Evolutionary conservation across 1,140 invertebrate species (phyloP), one percentile per base, ranked within the genome.

Genomic region (Tetraneura akinire): DNA sequence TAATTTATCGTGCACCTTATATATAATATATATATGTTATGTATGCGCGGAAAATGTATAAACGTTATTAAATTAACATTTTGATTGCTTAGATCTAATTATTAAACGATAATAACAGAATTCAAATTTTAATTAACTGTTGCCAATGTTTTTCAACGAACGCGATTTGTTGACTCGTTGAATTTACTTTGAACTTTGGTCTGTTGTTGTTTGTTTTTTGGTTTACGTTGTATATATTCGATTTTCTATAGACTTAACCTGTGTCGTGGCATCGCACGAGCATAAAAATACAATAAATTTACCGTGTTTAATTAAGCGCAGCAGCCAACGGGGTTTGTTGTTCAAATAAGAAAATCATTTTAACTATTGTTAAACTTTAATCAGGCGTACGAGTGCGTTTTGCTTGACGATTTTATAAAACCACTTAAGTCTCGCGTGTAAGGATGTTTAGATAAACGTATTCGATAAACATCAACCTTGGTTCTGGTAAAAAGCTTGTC

Each of bases 301-400:
- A n/a, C n/a, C 47, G 23, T 23, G 42, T 70, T 70, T 70, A 70
- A 70, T 70, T 45, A 68, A 70, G 2, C n/a, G n/a, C n/a, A n/a
- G n/a, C n/a, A n/a, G n/a, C 16, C 5, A n/a, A 3, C 21, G 5
- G 13, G 21, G 13, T 47, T 49, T 23, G 42, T 49, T 70, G 45
- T 70, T 49, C 16, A 70, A 49, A 70, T 49, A 49, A 70, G 21
- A 70, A 49, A 21, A 14, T 23, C 21, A 16, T 49, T 70, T 70
- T 26, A 26, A 49, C 2, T 49, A 26, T 70, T 70, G 66, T 70
- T 70, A 18, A 70, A 70, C 66, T 70, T 70, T 70, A 70, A 70
- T 70, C 45, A 70, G 45, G 32, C 8, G 8, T 26, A 26, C 5
- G 6, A 70, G 11, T 21, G 18, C 42, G 21, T 13, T 42, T 70